Percentiles rank a stretch among this genome's conserved stretches.
Evolutionary conservation across 2,113 vertebrate genomes (phyloP).

Genomic region (Apus apus): DNA sequence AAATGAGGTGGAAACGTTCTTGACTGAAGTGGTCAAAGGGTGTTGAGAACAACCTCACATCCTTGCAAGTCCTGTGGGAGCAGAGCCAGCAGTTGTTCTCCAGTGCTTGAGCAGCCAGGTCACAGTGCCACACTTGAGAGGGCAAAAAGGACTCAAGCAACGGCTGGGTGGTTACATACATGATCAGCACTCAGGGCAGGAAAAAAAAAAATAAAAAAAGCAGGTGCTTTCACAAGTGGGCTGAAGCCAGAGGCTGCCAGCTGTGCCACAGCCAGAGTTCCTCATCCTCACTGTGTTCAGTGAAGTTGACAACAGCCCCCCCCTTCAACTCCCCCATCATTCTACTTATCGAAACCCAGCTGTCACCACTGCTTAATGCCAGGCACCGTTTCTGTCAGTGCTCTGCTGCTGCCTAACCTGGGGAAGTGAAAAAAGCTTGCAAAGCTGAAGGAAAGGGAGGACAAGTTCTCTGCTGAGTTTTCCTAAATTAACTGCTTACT

Average conservation of each 20-base stretch:
- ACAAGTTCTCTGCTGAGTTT: fast-evolving
- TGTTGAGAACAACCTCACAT: not conserved
- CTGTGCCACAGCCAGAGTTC: not conserved
- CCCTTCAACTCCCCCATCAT: not conserved
- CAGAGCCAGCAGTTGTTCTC: not conserved
- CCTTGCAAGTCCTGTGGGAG: not conserved
- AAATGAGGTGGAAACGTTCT: not conserved
- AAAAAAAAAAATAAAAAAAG: no score
- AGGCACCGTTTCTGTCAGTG: not conserved
- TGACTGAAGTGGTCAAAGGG: not conserved
- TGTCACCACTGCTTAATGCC: not conserved
- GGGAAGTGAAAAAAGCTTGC: not conserved
- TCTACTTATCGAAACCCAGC: not conserved
- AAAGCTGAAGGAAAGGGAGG: not conserved
- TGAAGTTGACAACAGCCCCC: not conserved
- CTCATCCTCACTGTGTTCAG: fast-evolving
- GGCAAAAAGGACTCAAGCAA: not conserved
- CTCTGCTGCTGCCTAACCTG: not conserved
- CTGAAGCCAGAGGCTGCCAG: not conserved
- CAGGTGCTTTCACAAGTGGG: not conserved
- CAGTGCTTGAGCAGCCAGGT: not conserved
- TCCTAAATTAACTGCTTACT: not conserved
- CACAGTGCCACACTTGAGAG: not conserved
- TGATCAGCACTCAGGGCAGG: not conserved
- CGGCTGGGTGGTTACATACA: not conserved